These are phyloP conservation scores for Neoaliturus tenellus DNA, from an alignment of 2,888 invertebrate genomes.

Conservation along the genomic window DNA sequence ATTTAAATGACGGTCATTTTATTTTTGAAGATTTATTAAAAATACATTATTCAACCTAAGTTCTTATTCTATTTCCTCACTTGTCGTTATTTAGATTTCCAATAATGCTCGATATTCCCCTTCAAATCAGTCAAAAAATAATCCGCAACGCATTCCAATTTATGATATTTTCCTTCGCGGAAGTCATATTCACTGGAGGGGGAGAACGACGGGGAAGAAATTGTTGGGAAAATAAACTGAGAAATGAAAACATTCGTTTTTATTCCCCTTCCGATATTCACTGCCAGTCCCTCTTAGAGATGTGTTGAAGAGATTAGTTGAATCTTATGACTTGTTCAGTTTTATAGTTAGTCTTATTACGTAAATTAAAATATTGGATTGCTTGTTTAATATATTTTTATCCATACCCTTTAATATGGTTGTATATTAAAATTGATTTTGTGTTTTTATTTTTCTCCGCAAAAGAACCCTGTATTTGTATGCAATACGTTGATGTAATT, in stretches of 20 bases:
- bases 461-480: too few species aligned
- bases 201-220: constrained; percentile 15
- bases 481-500: too few species aligned
- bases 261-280: not conserved
- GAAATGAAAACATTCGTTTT: constrained; percentile 32
- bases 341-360: too few species aligned
- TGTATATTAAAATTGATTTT: too few species aligned
- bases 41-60: too few species aligned
- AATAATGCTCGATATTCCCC: not conserved
- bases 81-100: not conserved
- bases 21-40: too few species aligned
- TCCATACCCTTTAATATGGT: too few species aligned
- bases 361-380: too few species aligned
- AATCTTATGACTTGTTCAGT: not conserved
- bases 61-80: too few species aligned
- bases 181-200: not conserved
- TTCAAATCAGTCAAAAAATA: constrained; percentile 9
- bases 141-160: constrained; percentile 10
- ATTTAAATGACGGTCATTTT: too few species aligned
- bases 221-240: constrained; percentile 27
- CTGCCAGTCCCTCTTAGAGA: constrained; percentile 7
- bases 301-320: constrained; percentile 5
- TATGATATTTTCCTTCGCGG: not conserved
- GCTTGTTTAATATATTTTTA: too few species aligned
- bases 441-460: too few species aligned